Conservation (phyloP, 1,140 invertebrate species). For the Pogonomyrmex barbatus region DNA sequence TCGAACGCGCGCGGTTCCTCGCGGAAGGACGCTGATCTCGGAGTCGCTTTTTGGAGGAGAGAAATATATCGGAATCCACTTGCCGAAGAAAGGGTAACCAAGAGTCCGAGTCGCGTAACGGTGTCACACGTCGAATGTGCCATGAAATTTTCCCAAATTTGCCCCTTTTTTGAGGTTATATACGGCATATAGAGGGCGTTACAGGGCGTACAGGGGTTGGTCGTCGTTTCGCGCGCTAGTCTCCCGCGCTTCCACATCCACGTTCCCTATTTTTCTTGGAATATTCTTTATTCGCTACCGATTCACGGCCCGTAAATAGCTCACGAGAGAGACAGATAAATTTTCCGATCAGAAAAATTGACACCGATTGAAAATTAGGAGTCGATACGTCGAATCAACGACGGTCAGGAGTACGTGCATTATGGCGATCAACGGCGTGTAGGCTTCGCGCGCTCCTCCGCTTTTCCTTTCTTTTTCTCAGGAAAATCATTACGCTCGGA, state of each 20-base stretch:
- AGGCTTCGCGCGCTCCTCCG: slow-evolving; percentile 73
- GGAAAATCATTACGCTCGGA: slow-evolving; percentile 47
- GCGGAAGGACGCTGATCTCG: slow-evolving; percentile 44
- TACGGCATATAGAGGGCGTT: slow-evolving; percentile 84
- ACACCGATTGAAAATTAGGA: slow-evolving; percentile 29
- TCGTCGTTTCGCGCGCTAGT: slow-evolving; percentile 84
- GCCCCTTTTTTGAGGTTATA: slow-evolving; percentile 82
- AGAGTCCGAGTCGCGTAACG: neutral
- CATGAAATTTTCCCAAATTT: slow-evolving; percentile 23
- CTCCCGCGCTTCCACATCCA: slow-evolving; percentile 82
- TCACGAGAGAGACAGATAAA: slow-evolving; percentile 39
- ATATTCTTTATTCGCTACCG: slow-evolving; percentile 37
- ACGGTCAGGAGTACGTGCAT: slow-evolving; percentile 75
- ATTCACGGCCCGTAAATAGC: slow-evolving; percentile 29
- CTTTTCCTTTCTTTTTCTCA: slow-evolving; percentile 67
- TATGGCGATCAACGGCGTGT: slow-evolving; percentile 80
- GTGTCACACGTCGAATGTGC: neutral
- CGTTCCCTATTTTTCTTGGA: slow-evolving; percentile 74
- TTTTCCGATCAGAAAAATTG: slow-evolving; percentile 24
- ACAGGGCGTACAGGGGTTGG: slow-evolving; percentile 81
- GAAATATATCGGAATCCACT: neutral
- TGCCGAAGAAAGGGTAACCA: neutral
- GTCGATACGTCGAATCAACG: slow-evolving; percentile 65
- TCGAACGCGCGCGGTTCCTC: neutral
- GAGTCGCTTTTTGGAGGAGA: neutral